These are phyloP conservation scores for Hydropotes inermis DNA, from an alignment of 2,113 vertebrate species.

Conservation along the genomic window DNA sequence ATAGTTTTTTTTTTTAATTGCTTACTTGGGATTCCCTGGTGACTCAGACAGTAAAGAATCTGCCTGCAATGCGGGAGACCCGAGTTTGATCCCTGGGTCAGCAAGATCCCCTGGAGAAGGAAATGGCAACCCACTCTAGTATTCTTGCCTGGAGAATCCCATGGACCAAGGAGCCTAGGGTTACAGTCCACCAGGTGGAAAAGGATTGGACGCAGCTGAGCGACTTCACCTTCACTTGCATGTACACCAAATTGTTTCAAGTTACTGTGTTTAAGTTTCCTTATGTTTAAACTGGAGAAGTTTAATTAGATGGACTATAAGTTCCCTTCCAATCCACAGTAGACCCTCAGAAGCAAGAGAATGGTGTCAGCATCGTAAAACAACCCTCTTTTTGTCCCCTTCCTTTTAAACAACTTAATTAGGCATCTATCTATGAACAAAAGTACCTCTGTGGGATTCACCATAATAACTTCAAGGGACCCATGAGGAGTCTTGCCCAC, in stretches of 20 bases:
- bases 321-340: not conserved
- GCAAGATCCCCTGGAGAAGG: not conserved
- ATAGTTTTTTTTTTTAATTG: not conserved
- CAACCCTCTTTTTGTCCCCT: not conserved
- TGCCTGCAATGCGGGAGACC: not conserved
- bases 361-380: not conserved
- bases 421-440: not conserved
- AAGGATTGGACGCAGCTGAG: not conserved
- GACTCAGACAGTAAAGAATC: not conserved
- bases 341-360: not conserved
- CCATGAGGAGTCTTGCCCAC: not conserved
- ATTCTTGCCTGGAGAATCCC: not conserved
- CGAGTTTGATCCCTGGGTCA: not conserved
- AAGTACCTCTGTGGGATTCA: not conserved
- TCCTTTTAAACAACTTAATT: not conserved
- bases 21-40: not conserved
- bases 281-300: conserved; percentile 1
- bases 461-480: not conserved
- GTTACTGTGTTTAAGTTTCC: not conserved
- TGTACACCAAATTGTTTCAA: not conserved
- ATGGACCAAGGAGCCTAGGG: not conserved
- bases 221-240: not conserved
- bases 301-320: not conserved
- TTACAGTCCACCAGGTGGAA: not conserved
- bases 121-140: not conserved